A percentile compares a stretch with the other conserved stretches of the same genome.
phyloP scores from a whole-genome alignment of 2,113 vertebrate species.

The Sinocyclocheilus anophthalmus region DNA sequence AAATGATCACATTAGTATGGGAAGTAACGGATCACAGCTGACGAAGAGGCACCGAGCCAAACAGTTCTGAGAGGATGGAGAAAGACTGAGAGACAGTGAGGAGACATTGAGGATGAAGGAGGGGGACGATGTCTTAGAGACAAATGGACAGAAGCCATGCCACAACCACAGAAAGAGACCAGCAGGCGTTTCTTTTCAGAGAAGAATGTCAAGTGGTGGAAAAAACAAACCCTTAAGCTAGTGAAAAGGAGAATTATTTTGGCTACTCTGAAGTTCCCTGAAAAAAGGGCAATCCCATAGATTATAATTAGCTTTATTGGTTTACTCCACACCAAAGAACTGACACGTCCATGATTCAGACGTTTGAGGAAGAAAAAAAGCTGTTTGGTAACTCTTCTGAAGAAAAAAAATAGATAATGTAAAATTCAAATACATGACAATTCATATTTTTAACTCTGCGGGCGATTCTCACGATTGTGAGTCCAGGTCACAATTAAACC shows the following conservation, averaged over 20 bases:
- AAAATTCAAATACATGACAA: not conserved
- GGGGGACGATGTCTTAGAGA: not conserved
- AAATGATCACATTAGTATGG: slow-evolving; percentile 20
- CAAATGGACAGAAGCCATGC: slow-evolving; percentile 7
- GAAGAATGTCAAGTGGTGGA: slow-evolving; percentile 14
- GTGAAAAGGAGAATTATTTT: not conserved
- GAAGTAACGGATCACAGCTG: slow-evolving; percentile 16
- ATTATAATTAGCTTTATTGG: not conserved
- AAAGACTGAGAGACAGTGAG: slow-evolving; percentile 1
- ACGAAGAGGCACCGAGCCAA: not conserved
- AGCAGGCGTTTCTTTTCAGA: slow-evolving; percentile 17
- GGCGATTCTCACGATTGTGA: too few relatives aligned
- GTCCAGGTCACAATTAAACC: too few relatives aligned
- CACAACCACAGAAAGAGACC: slow-evolving; percentile 4
- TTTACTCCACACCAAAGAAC: not conserved
- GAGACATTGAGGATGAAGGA: not conserved
- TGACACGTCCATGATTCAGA: not conserved
- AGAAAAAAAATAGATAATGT: not conserved
- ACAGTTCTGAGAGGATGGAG: slow-evolving; percentile 4
- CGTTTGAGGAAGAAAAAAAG: not conserved
- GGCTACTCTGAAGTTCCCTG: not conserved
- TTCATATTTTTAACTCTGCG: not conserved
- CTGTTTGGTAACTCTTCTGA: not conserved
- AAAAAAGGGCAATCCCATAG: not conserved
- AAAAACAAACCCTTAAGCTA: not conserved